Evolutionary conservation across 64 coral and sea anemone genomes (phyloP).

Genomic region (Hydrozoanthus tunicans): DNA sequence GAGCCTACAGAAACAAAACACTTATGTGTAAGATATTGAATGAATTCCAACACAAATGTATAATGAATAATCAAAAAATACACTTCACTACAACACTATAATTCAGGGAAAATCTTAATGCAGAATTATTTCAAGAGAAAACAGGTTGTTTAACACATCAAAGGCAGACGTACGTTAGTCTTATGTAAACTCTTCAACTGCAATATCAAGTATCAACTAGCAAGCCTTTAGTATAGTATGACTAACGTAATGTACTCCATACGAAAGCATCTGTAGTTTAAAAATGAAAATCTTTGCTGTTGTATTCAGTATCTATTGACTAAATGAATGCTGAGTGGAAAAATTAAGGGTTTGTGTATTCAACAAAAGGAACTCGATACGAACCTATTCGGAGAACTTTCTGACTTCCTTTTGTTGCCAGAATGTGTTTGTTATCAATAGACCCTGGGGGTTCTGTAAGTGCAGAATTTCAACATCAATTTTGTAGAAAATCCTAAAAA

Average conservation of each 20-base stretch:
- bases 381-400: slow-evolving; percentile 70
- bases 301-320: neutral
- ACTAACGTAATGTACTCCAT: neutral
- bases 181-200: no score
- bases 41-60: no score
- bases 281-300: neutral
- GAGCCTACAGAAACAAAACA: slow-evolving; percentile 45
- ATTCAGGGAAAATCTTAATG: no score
- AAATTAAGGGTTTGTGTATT: neutral
- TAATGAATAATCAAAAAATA: no score
- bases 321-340: neutral
- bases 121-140: no score
- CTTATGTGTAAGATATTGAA: no score
- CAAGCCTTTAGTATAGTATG: no score
- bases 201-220: no score
- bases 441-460: slow-evolving; percentile 83
- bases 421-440: slow-evolving; percentile 91
- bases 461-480: neutral
- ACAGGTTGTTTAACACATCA: no score
- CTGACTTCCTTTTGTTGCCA: slow-evolving; percentile 74
- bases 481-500: no score
- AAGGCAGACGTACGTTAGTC: no score
- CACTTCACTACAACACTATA: no score
- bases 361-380: neutral
- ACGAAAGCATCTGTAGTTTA: neutral